Conservation (phyloP, 2,888 invertebrate species). For the Morpho deidamia region DNA sequence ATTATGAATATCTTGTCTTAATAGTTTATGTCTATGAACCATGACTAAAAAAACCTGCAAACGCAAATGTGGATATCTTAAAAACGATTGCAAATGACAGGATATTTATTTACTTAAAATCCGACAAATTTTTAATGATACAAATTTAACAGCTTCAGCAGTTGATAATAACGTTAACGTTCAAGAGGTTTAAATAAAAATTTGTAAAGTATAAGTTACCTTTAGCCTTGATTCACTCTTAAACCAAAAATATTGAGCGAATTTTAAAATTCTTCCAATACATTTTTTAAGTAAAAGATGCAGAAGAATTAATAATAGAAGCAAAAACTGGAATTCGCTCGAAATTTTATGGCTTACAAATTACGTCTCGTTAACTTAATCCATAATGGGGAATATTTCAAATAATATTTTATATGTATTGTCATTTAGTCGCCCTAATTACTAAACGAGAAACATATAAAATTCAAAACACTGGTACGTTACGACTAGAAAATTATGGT, state of each 20-base stretch:
- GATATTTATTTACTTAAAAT: background rate
- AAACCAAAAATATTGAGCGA: constrained; percentile 35
- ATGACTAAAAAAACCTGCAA: too few relatives aligned
- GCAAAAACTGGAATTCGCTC: constrained; percentile 17
- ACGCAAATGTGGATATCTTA: too few relatives aligned
- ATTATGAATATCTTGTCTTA: too few relatives aligned
- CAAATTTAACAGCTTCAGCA: background rate
- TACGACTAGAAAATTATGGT: constrained; percentile 3
- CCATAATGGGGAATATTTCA: constrained; percentile 63
- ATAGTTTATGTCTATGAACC: too few relatives aligned
- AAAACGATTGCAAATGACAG: too few relatives aligned
- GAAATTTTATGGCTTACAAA: constrained; percentile 21
- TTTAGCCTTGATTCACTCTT: background rate
- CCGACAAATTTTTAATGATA: background rate
- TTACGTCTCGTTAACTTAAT: constrained; percentile 47
- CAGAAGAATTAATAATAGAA: constrained; percentile 24
- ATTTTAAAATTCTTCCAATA: constrained; percentile 41
- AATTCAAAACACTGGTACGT: constrained; percentile 8
- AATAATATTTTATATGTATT: constrained; percentile 69
- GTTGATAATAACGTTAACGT: too few relatives aligned
- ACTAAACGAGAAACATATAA: constrained; percentile 76
- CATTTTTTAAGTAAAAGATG: constrained; percentile 34
- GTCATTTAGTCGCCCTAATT: constrained; percentile 77
- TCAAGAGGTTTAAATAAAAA: background rate
- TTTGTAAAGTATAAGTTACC: background rate